Conservation (phyloP, 1,140 invertebrate species). For the Pomacea maculata region DNA sequence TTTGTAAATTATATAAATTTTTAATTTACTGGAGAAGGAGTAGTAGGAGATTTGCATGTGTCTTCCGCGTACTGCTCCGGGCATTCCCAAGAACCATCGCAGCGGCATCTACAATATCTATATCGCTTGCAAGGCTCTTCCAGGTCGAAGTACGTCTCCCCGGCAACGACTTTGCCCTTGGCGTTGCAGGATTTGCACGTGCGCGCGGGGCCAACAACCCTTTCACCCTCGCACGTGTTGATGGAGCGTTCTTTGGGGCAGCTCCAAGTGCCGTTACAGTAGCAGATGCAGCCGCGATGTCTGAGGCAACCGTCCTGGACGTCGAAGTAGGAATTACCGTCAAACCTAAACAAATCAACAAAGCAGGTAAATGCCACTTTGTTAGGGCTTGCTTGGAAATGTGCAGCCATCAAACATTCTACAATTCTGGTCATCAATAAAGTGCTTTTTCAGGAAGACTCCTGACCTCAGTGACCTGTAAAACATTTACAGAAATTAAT, state of each 20-base stretch:
- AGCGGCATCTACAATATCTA: slow-evolving; percentile 39
- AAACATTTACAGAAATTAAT: background rate
- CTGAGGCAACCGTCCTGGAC: slow-evolving; percentile 35
- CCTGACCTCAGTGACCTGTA: background rate
- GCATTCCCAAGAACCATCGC: slow-evolving; percentile 47
- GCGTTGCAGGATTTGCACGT: slow-evolving; percentile 33
- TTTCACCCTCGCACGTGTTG: slow-evolving; percentile 9
- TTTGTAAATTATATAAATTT: background rate
- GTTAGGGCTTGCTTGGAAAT: too few species aligned
- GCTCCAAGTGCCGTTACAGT: slow-evolving; percentile 24
- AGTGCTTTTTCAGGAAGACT: background rate
- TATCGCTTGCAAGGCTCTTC: slow-evolving; percentile 39
- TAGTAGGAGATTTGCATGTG: slow-evolving; percentile 30
- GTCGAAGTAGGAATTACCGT: slow-evolving; percentile 35
- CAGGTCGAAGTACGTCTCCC: slow-evolving; percentile 39
- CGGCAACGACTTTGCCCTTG: slow-evolving; percentile 29
- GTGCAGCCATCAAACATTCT: too few species aligned
- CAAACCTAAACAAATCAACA: slow-evolving; percentile 8
- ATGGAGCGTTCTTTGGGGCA: slow-evolving; percentile 11
- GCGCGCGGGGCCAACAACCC: background rate
- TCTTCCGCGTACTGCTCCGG: slow-evolving; percentile 33
- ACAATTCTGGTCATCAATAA: too few species aligned
- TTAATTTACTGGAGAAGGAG: background rate
- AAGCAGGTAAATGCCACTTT: too few species aligned
- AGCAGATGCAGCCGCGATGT: slow-evolving; percentile 23